These are phyloP conservation scores for Prionailurus bengalensis DNA, from an alignment of 2,113 vertebrate species.

Conservation along the genomic window DNA sequence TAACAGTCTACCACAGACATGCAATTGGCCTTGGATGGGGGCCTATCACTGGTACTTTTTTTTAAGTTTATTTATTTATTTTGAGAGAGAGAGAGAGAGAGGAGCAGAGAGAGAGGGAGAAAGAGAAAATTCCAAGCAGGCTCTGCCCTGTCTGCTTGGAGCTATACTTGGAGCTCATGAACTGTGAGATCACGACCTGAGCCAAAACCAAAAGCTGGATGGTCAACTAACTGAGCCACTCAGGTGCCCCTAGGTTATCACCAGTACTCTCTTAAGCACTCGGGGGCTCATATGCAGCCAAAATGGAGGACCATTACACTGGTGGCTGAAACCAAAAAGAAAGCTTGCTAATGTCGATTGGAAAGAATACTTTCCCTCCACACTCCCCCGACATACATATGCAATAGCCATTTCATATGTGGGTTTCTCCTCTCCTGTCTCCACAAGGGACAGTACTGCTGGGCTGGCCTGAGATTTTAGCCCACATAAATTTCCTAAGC, in stretches of 20 bases:
- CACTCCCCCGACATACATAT: rapidly evolving
- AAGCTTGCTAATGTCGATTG: neutral
- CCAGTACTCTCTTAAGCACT: neutral
- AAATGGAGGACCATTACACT: neutral
- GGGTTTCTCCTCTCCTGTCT: neutral
- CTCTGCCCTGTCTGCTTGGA: too few relatives aligned
- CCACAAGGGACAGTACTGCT: neutral
- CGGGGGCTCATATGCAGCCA: neutral
- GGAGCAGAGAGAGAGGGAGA: too few relatives aligned
- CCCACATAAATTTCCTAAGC: neutral
- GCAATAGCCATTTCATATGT: neutral
- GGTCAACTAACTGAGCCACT: too few relatives aligned
- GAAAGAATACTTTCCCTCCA: neutral
- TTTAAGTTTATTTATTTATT: too few relatives aligned
- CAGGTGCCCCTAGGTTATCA: neutral
- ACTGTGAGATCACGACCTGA: too few relatives aligned
- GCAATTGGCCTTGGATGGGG: rapidly evolving
- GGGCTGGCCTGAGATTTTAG: neutral
- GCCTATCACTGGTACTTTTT: neutral
- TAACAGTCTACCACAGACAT: neutral
- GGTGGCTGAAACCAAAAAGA: neutral
- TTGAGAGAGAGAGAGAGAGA: too few relatives aligned
- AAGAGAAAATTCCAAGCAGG: too few relatives aligned
- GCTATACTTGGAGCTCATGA: too few relatives aligned
- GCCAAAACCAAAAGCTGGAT: too few relatives aligned